Evolutionary conservation across 1,140 invertebrate genomes (phyloP).

Genomic region (Paramacrobiotus metropolitanus): DNA sequence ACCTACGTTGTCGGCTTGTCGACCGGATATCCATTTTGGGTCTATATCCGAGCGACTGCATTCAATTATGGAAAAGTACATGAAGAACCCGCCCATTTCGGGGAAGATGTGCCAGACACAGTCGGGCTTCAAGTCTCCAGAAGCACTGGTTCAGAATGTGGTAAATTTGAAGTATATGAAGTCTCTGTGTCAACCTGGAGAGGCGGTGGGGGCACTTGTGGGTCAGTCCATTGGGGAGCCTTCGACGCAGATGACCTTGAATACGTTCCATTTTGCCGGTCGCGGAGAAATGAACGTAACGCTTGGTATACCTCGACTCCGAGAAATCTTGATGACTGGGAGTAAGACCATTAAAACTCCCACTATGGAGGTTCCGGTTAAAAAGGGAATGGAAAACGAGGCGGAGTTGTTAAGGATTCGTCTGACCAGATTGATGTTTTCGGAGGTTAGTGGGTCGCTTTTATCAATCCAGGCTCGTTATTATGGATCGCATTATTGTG

Average conservation of each 20-base stretch:
- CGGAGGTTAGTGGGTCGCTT: constrained; percentile 13
- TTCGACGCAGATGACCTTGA: constrained; percentile 98
- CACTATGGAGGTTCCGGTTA: constrained; percentile 73
- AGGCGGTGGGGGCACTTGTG: constrained; percentile 81
- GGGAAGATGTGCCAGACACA: neutral
- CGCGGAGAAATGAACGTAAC: constrained; percentile 99
- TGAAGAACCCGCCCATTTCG: constrained; percentile 18
- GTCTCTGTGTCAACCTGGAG: constrained; percentile 59
- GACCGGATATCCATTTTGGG: constrained; percentile 48
- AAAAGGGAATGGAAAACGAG: constrained; percentile 21
- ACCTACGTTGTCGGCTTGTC: constrained; percentile 28
- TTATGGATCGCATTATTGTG: constrained; percentile 14
- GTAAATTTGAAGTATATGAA: constrained; percentile 50
- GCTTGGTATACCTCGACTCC: constrained; percentile 74
- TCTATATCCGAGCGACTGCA: constrained; percentile 48
- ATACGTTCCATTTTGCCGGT: constrained; percentile 98
- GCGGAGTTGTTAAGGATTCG: constrained; percentile 29
- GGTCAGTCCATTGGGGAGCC: constrained; percentile 90
- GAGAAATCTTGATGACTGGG: constrained; percentile 91
- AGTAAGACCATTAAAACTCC: constrained; percentile 79
- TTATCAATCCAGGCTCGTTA: constrained; percentile 13
- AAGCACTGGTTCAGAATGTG: constrained; percentile 26
- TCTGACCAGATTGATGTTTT: constrained; percentile 16
- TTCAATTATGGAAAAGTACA: constrained; percentile 37
- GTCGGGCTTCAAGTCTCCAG: neutral